Conservation (phyloP, 2,888 invertebrate species). For the Orthonychiurus folsomi region DNA sequence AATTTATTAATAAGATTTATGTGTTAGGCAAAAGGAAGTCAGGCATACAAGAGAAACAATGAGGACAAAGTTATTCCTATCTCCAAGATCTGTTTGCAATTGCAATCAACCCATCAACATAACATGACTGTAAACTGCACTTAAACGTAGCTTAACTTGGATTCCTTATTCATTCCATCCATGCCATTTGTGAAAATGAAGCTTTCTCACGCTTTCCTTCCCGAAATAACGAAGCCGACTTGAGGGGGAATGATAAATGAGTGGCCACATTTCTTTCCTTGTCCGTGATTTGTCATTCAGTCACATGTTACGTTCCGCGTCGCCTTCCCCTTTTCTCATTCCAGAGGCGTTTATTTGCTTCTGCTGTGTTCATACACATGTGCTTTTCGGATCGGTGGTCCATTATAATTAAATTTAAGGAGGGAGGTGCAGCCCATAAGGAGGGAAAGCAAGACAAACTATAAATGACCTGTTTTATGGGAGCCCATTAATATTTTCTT, state of each 20-base stretch:
- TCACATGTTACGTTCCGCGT: background rate
- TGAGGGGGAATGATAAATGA: background rate
- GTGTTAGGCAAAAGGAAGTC: background rate
- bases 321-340: too few species aligned
- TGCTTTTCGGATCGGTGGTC: too few species aligned
- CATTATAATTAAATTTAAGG: too few species aligned
- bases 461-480: background rate
- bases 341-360: too few species aligned
- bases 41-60: background rate
- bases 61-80: background rate
- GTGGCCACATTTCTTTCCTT: background rate
- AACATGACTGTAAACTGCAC: too few species aligned
- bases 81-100: background rate
- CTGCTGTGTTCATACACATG: too few species aligned
- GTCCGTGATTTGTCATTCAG: background rate
- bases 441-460: too few species aligned
- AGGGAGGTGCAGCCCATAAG: too few species aligned
- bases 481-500: background rate
- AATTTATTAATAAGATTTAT: background rate
- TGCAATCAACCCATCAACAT: background rate
- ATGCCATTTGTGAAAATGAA: background rate
- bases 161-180: background rate
- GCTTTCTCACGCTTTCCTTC: background rate
- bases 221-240: background rate
- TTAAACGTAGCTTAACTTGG: background rate